phyloP scores from a whole-genome alignment of 2,113 vertebrate genomes.

The Felis catus region F.catus_Fca126_mat1.0 CM031418.1:70975001-70975500 shows the following conservation, averaged over 20 bases:
- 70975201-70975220: neutral
- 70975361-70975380: neutral
- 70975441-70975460: neutral
- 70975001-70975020: neutral
- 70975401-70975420: neutral
- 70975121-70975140: neutral
- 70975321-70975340: neutral
- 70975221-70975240: neutral
- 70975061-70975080: neutral
- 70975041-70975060: neutral
- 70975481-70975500: neutral
- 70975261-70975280: neutral
- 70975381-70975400: neutral
- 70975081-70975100: neutral
- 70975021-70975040: neutral
- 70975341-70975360: neutral
- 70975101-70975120: neutral
- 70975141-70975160: neutral
- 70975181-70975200: neutral
- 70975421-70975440: neutral
- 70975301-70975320: neutral
- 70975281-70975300: too few species aligned
- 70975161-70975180: neutral
- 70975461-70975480: neutral
- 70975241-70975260: neutral